Conservation (phyloP, 2,797 vertebrate species). For the Orestias chungarensis region DNA sequence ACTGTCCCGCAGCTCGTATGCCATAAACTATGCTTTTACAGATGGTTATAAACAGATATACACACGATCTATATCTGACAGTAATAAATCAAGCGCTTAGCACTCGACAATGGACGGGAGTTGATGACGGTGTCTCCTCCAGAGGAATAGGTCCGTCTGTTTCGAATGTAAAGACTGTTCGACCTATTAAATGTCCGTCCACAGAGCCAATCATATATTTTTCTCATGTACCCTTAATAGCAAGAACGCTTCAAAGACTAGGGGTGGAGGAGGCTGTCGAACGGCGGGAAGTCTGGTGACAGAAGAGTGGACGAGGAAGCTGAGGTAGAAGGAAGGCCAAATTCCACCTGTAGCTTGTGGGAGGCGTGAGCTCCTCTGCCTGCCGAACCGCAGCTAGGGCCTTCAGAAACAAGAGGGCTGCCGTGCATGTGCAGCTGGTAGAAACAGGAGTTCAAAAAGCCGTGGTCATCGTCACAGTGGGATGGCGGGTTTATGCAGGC, state of each 20-base stretch:
- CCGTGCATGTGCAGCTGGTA: constrained; percentile 69
- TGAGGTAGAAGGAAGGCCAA: constrained; percentile 72
- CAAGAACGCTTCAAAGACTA: constrained; percentile 62
- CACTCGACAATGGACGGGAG: constrained; percentile 24
- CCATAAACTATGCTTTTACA: constrained; percentile 22
- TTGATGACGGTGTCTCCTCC: constrained; percentile 7
- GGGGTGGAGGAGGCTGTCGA: constrained; percentile 81
- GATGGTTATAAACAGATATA: constrained; percentile 6
- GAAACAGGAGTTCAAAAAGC: constrained; percentile 65
- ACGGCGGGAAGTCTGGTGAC: constrained; percentile 82
- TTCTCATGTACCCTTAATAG: constrained; percentile 69
- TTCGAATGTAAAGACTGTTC: constrained; percentile 4
- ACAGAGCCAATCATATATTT: background rate
- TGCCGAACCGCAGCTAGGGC: constrained; percentile 28
- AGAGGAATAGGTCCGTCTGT: constrained; percentile 36
- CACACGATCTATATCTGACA: constrained; percentile 34
- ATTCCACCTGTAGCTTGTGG: constrained; percentile 80
- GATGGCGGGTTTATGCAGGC: constrained; percentile 40
- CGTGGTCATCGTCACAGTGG: constrained; percentile 40
- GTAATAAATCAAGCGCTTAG: constrained; percentile 27
- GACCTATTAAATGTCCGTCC: background rate
- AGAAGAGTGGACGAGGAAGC: constrained; percentile 70
- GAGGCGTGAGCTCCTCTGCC: constrained; percentile 39
- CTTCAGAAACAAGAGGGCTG: constrained; percentile 68
- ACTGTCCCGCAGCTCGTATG: constrained; percentile 14